Evolutionary conservation across 2,888 invertebrate genomes (phyloP).

Genomic region (Elegia similella): DNA sequence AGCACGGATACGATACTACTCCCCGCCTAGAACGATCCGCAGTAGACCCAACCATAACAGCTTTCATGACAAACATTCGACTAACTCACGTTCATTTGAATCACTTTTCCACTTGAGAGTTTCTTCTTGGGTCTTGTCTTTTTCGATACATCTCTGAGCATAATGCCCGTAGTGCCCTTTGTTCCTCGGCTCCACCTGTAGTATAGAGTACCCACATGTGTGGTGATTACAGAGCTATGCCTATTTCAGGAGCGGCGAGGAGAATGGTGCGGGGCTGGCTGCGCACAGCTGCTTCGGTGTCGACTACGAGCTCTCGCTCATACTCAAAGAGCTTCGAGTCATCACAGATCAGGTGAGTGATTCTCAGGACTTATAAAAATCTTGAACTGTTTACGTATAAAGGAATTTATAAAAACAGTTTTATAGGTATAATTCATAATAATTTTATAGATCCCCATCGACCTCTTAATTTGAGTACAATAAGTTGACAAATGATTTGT

Average conservation of each 20-base stretch:
- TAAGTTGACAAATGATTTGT: slow-evolving; percentile 19
- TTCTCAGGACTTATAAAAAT: background rate
- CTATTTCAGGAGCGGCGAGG: slow-evolving; percentile 78
- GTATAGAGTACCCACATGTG: slow-evolving; percentile 65
- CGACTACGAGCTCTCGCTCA: slow-evolving; percentile 96
- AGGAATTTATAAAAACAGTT: too few species aligned
- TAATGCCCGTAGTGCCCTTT: slow-evolving; percentile 72
- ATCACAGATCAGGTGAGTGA: slow-evolving; percentile 90
- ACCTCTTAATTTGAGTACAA: too few species aligned
- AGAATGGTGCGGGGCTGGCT: slow-evolving; percentile 88
- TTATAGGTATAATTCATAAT: too few species aligned
- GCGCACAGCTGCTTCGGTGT: slow-evolving; percentile 94
- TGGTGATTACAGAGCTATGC: slow-evolving; percentile 68
- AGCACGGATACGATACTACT: slow-evolving; percentile 77
- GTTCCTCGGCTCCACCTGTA: slow-evolving; percentile 74
- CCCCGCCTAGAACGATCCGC: slow-evolving; percentile 76
- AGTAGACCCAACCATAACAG: slow-evolving; percentile 73
- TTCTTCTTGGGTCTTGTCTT: slow-evolving; percentile 57
- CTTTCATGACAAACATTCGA: slow-evolving; percentile 44
- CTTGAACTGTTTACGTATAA: too few species aligned
- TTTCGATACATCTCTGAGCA: slow-evolving; percentile 56
- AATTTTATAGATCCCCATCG: too few species aligned
- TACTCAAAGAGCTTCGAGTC: slow-evolving; percentile 96
- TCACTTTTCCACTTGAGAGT: slow-evolving; percentile 41
- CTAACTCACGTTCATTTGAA: slow-evolving; percentile 39